Evolutionary conservation across 2,113 vertebrate genomes (phyloP).

Genomic region (Noturus placidus): DNA sequence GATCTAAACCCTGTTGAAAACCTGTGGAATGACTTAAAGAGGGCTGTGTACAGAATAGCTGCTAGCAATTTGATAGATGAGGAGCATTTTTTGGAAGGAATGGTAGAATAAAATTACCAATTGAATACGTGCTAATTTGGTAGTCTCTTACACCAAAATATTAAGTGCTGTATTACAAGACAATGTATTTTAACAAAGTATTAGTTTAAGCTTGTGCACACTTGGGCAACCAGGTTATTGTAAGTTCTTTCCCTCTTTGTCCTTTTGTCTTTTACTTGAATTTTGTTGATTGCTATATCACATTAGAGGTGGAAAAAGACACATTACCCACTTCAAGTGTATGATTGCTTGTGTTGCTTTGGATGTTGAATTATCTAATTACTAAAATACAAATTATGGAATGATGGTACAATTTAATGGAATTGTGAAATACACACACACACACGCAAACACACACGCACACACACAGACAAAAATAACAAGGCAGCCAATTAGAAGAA

Average conservation of each 20-base stretch:
- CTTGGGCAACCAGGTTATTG: background rate
- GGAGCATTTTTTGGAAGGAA: background rate
- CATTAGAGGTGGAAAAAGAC: background rate
- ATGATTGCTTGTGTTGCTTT: background rate
- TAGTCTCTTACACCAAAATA: background rate
- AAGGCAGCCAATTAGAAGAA: slow-evolving; percentile 34
- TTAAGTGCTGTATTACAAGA: background rate
- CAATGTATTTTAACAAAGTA: background rate
- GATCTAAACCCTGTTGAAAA: no score
- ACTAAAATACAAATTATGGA: slow-evolving; percentile 22
- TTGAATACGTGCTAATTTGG: background rate
- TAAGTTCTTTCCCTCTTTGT: background rate
- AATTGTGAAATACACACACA: background rate
- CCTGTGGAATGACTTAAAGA: background rate
- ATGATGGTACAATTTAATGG: slow-evolving; percentile 12
- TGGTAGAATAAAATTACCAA: background rate
- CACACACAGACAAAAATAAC: background rate
- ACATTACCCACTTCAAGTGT: background rate
- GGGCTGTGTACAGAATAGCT: background rate
- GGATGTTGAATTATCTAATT: slow-evolving; percentile 21
- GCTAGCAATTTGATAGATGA: background rate
- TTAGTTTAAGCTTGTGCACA: background rate
- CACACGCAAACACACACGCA: background rate
- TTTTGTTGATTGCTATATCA: background rate
- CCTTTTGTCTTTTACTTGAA: background rate